These are phyloP conservation scores for Virgularia gustaviana DNA, from an alignment of 92 coral and sea anemone genomes.

Conservation along the genomic window DNA sequence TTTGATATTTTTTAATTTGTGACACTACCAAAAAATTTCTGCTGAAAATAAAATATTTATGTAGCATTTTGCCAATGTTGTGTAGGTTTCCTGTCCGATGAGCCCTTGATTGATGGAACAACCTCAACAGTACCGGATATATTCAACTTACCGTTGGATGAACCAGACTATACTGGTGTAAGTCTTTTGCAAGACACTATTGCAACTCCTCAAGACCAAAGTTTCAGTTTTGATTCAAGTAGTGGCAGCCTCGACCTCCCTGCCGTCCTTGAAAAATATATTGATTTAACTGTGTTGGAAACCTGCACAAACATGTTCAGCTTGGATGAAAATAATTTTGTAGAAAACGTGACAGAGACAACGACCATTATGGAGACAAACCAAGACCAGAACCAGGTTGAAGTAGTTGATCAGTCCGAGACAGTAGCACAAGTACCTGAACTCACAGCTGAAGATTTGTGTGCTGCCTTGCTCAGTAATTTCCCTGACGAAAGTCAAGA, in stretches of 20 bases:
- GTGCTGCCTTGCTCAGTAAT: too few relatives aligned
- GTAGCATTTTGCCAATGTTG: not conserved
- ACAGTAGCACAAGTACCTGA: too few relatives aligned
- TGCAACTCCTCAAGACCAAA: not conserved
- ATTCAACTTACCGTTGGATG: not conserved
- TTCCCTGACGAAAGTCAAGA: too few relatives aligned
- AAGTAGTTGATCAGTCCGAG: too few relatives aligned
- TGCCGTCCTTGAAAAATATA: constrained; percentile 28
- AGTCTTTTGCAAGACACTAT: constrained; percentile 14
- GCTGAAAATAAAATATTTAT: not conserved
- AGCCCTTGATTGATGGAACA: constrained; percentile 21
- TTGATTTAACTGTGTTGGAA: constrained; percentile 16
- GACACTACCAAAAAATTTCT: not conserved
- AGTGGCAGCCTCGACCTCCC: not conserved
- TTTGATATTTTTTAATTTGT: too few relatives aligned
- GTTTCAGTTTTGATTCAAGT: not conserved
- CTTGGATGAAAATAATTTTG: too few relatives aligned
- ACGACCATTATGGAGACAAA: too few relatives aligned
- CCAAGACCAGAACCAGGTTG: too few relatives aligned
- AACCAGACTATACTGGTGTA: not conserved
- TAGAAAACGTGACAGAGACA: too few relatives aligned
- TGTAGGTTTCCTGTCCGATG: constrained; percentile 18
- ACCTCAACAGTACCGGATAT: constrained; percentile 13
- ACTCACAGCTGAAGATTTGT: too few relatives aligned
- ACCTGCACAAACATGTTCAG: not conserved